Base-by-base conservation (phyloP, 2,888 invertebrate genomes). In the Cryptocephalus moraei region DNA sequence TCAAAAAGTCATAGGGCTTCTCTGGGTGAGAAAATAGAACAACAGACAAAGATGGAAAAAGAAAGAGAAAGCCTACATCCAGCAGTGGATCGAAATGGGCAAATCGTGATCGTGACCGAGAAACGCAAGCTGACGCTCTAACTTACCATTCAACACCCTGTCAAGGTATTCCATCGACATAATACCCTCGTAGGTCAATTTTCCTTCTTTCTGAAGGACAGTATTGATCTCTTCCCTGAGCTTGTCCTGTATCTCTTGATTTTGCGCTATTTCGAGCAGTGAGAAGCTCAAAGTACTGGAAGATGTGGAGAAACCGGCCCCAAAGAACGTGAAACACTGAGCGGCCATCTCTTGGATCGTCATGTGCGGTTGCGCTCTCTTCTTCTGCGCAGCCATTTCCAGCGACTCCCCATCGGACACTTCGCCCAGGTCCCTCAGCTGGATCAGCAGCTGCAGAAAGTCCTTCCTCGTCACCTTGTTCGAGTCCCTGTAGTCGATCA, bases 261-360 rank as follows among this genome's bases (percentile, higher is more conserved):
- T 61, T 8, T 45, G 40, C 0, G 75, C 73, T 14, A 76, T 50
- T 32, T 69, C 62, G 51, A 67, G 72, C 1, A 67, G 57, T 1
- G 66, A 48, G 44, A 67, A 73, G 10, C 22, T 32, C 40, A 45
- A 33, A 22, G 38, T 12, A 32, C 22, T 39, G 34, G 39, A 40
- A 12, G 32, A 45, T 0, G 74, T 75, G 52, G 73, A 73, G 53
- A 69, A 73, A 2, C 74, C 74, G 34, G 74, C 75, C 73, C 72
- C 47, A 47, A 75, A 75, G 54, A 81, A 78, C 0, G 75, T 57
- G 31, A 75, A 68, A 1, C 76, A 73, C 46, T 80, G 78, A 0
- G 77, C 72, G 0, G 73, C 68, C 4, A 80, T 51, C 33, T 77
- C 56, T 2, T 73, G 68, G n/a, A 75, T 58, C 1, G 70, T 64